Evolutionary conservation across 2,888 invertebrate species (phyloP), one percentile per base, ranked within the genome.

Genomic region (Sphaerophoria rueppellii): DNA sequence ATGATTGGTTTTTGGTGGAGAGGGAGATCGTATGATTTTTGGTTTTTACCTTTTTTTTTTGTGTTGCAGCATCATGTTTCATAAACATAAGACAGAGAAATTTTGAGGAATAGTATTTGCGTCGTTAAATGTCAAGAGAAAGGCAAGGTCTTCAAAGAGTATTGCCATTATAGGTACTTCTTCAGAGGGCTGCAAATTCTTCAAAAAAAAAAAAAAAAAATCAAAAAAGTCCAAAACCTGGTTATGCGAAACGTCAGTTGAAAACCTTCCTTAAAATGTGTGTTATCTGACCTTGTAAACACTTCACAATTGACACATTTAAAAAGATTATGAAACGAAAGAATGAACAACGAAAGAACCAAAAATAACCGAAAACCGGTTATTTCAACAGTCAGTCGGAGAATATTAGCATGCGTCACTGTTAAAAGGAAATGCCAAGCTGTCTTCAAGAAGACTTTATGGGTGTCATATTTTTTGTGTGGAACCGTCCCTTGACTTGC

Each of bases 11-110:
- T 52, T 4, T 11, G 4, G n/a, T 16, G 14, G 6, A 6, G 40
- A 46, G n/a, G 2, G 69, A 57, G 34, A 69, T 69, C 40, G 65
- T 65, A 40, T 34, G 54, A 34, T 52, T 73, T 79, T 72, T 0
- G 9, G 4, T 24, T 52, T 0, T 50, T 46, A 4, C 6, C 34
- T 12, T 46, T 14, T 0, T 43, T 43, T 43, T 43, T 43, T 6
- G 40, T 40, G 43, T 43, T 43, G 43, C 43, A 43, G 43, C 9
- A 43, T 24, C 24, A 24, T 24, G 24, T 24, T 24, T 24, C 24
- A 24, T 24, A 24, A 24, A 24, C 24, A 24, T 1, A 2, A 24
- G 24, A 24, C 24, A 24, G 24, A 2, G 24, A 24, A 24, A 24
- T 24, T 24, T 24, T 2, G 24, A 2, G 2, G 24, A 24, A 24